Evolutionary conservation across 2,797 vertebrate species (phyloP).

Genomic region (Macrochelys suwanniensis): DNA sequence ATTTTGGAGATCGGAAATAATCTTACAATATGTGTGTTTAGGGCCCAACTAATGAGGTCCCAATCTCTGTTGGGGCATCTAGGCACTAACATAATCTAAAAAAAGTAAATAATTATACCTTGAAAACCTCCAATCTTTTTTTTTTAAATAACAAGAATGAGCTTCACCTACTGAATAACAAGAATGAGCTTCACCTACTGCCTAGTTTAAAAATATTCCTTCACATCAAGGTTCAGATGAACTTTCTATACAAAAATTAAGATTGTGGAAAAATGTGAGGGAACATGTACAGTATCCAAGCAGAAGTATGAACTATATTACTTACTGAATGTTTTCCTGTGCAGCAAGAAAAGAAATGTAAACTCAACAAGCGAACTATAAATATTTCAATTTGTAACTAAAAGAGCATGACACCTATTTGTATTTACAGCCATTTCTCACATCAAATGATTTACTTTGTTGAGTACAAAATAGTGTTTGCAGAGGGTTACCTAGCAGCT

Average conservation of each 20-base stretch:
- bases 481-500: too few relatives aligned
- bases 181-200: neutral
- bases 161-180: neutral
- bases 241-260: conserved; percentile 46
- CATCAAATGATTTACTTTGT: conserved; percentile 27
- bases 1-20: neutral
- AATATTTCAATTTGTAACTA: conserved; percentile 60
- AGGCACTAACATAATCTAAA: conserved; percentile 17
- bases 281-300: conserved; percentile 22
- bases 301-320: conserved; percentile 47
- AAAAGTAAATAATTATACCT: neutral
- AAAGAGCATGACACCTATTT: conserved; percentile 60
- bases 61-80: neutral
- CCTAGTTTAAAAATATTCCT: conserved; percentile 30
- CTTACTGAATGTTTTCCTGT: conserved; percentile 51
- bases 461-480: conserved; percentile 31
- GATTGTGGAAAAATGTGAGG: conserved; percentile 33
- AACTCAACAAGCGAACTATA: conserved; percentile 49
- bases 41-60: neutral
- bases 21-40: neutral
- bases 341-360: conserved; percentile 51
- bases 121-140: conserved; percentile 13
- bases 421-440: conserved; percentile 31
- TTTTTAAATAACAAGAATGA: neutral
- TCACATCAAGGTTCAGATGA: conserved; percentile 44